phyloP scores from a whole-genome alignment of 2,888 invertebrate genomes.

The Liodrosophila aerea region DNA sequence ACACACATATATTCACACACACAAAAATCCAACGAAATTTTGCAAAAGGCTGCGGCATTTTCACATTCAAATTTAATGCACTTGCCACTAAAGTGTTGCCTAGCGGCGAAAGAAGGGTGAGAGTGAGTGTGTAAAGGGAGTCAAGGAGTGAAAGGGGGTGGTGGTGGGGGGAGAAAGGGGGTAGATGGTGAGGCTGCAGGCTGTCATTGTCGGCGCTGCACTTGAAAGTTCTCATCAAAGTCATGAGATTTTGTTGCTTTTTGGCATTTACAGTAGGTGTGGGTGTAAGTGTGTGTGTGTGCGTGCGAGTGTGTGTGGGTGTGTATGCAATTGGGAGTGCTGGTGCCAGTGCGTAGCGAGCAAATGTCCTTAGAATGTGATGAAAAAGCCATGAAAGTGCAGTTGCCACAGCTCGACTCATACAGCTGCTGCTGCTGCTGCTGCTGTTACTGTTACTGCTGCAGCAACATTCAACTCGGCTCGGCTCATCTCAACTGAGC shows the following conservation, averaged over 20 bases:
- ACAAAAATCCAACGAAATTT: slow-evolving; percentile 26
- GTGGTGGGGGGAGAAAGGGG: not conserved
- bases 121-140: not conserved
- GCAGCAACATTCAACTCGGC: slow-evolving; percentile 8
- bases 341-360: slow-evolving; percentile 14
- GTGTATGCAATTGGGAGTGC: slow-evolving; percentile 1
- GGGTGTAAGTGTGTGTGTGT: slow-evolving; percentile 3
- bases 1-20: slow-evolving; percentile 24
- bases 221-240: slow-evolving; percentile 62
- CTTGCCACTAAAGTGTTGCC: slow-evolving; percentile 31
- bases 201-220: slow-evolving; percentile 32
- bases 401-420: slow-evolving; percentile 21
- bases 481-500: too few species aligned
- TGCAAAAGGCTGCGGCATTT: slow-evolving; percentile 26
- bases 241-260: slow-evolving; percentile 45
- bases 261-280: slow-evolving; percentile 17
- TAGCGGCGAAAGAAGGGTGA: not conserved
- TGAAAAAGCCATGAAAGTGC: slow-evolving; percentile 33
- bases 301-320: not conserved
- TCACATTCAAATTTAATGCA: slow-evolving; percentile 52
- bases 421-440: not conserved
- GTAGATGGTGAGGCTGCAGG: not conserved
- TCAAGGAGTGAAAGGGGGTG: not conserved
- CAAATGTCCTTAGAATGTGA: slow-evolving; percentile 28
- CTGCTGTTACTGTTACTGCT: slow-evolving; percentile 9